Evolutionary conservation across 2,797 vertebrate species (phyloP), one percentile per base, ranked within the genome.

Genomic region (Hemitrygon akajei): DNA sequence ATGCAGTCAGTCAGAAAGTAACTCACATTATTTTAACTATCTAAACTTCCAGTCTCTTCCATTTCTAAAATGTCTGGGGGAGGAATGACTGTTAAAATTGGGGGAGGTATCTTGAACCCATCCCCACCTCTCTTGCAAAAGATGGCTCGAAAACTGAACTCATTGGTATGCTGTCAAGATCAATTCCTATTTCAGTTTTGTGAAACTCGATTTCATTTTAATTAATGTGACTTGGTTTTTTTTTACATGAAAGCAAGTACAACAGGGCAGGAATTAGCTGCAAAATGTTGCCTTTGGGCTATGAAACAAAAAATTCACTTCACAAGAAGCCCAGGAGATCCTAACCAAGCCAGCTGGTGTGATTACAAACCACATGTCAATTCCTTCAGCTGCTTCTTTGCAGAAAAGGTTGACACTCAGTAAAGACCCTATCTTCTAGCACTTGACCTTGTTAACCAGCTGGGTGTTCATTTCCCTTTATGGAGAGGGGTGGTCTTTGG

Each of bases 401-500:
- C 95, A 95, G 95, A 86, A 92, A 73, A 34, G 69, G 73, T 92
- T 73, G 89, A 75, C 89, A 71, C 25, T 95, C 95, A 87, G 71
- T 75, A 16, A 96, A 95, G 94, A 94, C 94, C 95, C 95, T 94
- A 95, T 95, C 95, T 95, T 95, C 94, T 82, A 96, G 95, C 94
- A 95, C 95, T 96, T 96, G 96, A 96, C 96, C 96, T 96, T 96
- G 95, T 96, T 96, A 96, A 95, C 95, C 95, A 95, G 94, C 37
- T 94, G 1, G 0, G 95, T 96, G 96, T 95, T 94, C 94, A 94
- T 94, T 95, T 95, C 95, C 94, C 94, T 95, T 95, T 96, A 95
- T 94, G 95, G 95, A 95, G 91, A 27, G 22, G 22, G 20, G 25
- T 27, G 94, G 94, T 94, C 94, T 94, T 47, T 94, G 93, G 47